Evolutionary conservation across 2,797 vertebrate genomes (phyloP).

Genomic region (Channallabes apus): DNA sequence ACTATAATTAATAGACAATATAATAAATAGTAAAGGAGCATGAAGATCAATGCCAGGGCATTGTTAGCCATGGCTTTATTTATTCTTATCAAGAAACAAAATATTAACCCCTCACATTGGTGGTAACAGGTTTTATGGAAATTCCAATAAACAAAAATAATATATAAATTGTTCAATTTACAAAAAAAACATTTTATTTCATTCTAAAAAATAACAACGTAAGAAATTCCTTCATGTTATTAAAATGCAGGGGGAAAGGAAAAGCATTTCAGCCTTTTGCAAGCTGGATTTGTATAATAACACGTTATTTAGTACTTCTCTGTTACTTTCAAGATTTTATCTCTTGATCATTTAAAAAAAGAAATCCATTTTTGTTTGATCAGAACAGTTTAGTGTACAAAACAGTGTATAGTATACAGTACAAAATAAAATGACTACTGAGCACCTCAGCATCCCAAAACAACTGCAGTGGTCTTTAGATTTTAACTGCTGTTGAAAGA

Average conservation of each 20-base stretch:
- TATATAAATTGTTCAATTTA: neutral
- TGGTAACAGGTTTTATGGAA: neutral
- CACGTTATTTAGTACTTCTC: neutral
- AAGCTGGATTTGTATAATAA: neutral
- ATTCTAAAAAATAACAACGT: neutral
- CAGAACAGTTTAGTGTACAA: neutral
- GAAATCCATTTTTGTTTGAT: neutral
- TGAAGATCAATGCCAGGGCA: neutral
- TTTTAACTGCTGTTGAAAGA: neutral
- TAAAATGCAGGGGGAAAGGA: neutral
- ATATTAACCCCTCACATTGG: neutral
- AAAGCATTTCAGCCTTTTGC: neutral
- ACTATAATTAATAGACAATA: slow-evolving; percentile 37
- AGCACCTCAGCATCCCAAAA: neutral
- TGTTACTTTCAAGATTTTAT: neutral
- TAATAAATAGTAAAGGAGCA: slow-evolving; percentile 32
- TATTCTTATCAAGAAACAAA: no score
- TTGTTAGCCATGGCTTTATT: neutral
- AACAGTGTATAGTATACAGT: neutral
- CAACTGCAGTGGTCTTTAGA: neutral
- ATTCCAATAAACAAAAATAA: neutral
- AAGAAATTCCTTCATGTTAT: neutral
- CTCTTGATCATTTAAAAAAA: neutral
- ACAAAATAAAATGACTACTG: neutral
- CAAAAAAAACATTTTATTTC: neutral